Evolutionary conservation across 2,888 invertebrate genomes (phyloP), one percentile per base, ranked within the genome.

Genomic region (Orchestes rusci): DNA sequence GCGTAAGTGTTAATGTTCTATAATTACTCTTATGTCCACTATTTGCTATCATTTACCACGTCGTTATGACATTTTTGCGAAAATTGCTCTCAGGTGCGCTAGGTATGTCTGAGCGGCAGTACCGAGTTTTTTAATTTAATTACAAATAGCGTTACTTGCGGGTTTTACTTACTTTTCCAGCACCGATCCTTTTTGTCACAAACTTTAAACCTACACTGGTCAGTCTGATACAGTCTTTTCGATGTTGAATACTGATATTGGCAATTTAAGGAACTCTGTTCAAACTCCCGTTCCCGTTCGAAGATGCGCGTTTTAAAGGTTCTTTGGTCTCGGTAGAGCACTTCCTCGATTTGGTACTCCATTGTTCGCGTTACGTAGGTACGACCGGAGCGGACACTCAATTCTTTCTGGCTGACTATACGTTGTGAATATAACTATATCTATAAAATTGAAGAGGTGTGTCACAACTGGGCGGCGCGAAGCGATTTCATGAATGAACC

Each of bases 221-320:
- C 47, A 47, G 43, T 43, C 47, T 43, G 47, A 43, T 23, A 30
- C 47, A 47, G 47, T 47, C 47, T 47, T 43, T 43, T 36, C 13
- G 16, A n/a, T n/a, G n/a, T n/a, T n/a, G n/a, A 45, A 49, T 49
- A 45, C 49, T 48, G 48, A 45, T 42, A 42, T 45, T 49, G 49
- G 49, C 45, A 49, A 49, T 38, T 7, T 39, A 45, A 49, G 49
- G 49, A 49, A 49, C 49, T 48, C 30, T 41, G 5, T 4, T 27
- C n/a, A n/a, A n/a, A n/a, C n/a, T n/a, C n/a, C n/a, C n/a, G n/a
- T n/a, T n/a, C n/a, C n/a, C n/a, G n/a, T n/a, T n/a, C n/a, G n/a
- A n/a, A n/a, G n/a, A 8, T 4, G 7, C 7, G 30, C 3, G 37
- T 43, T 40, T 30, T 48, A 15, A 41, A 36, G 4, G 51, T 51